Percentiles rank a stretch among this genome's conserved stretches.
Conservation (phyloP, 2,113 vertebrate genomes). For the Scatophagus argus region DNA sequence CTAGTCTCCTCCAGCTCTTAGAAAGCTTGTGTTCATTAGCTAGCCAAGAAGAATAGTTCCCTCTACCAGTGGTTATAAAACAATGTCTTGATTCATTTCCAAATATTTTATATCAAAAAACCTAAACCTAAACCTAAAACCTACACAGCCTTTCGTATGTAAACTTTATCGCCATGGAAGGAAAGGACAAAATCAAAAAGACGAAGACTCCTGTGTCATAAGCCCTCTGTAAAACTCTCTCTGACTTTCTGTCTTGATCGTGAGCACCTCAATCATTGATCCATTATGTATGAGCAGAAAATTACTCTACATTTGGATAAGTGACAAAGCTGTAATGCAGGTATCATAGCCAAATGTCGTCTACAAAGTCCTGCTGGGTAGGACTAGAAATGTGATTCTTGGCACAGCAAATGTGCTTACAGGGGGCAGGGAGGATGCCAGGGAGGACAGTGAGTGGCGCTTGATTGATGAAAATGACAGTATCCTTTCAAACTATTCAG, state of each 20-base stretch:
- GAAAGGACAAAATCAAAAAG: background rate
- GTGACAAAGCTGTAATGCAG: constrained; percentile 45
- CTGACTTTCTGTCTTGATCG: background rate
- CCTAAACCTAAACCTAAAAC: no score
- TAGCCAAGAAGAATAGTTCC: background rate
- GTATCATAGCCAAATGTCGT: constrained; percentile 42
- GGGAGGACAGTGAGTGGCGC: constrained; percentile 20
- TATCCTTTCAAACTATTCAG: constrained; percentile 38
- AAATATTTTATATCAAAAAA: constrained; percentile 8
- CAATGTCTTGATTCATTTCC: background rate
- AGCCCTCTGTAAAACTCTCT: constrained; percentile 1
- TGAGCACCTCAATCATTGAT: constrained; percentile 18
- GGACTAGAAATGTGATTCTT: constrained; percentile 46
- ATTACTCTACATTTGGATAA: constrained; percentile 41
- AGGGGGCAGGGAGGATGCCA: constrained; percentile 25
- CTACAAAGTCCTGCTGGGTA: constrained; percentile 29
- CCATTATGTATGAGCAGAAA: constrained; percentile 35
- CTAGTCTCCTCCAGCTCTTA: constrained; percentile 23
- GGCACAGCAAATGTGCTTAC: constrained; percentile 49
- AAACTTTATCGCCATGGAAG: background rate
- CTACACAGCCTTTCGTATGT: background rate
- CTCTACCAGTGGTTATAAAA: background rate
- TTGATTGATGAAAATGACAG: constrained; percentile 39
- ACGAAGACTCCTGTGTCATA: background rate
- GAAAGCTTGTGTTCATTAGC: constrained; percentile 29